A percentile compares a stretch with the other conserved stretches of the same genome.
These are phyloP conservation scores for Trachelipus rathkii DNA, from an alignment of 1,140 invertebrate genomes.

Conservation along the genomic window DNA sequence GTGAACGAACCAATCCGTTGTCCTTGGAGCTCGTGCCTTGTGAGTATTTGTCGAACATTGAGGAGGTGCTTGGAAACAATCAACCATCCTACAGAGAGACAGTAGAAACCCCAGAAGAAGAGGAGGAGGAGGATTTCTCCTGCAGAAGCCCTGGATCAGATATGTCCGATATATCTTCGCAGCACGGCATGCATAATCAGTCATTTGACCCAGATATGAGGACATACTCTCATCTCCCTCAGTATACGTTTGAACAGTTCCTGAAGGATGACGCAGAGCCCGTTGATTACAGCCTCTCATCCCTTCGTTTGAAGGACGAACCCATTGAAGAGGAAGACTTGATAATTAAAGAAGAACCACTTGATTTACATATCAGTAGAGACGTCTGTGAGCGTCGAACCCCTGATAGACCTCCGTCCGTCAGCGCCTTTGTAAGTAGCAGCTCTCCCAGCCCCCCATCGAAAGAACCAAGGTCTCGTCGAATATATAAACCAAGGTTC, in stretches of 20 bases:
- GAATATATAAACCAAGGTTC: slow-evolving; percentile 44
- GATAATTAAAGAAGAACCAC: slow-evolving; percentile 35
- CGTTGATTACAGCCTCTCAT: slow-evolving; percentile 40
- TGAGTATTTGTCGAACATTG: slow-evolving; percentile 24
- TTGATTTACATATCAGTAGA: slow-evolving; percentile 36
- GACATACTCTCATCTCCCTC: slow-evolving; percentile 16
- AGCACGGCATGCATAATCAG: background rate
- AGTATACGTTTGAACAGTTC: slow-evolving; percentile 24
- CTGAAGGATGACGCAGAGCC: slow-evolving; percentile 34
- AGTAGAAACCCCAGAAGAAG: slow-evolving; percentile 35
- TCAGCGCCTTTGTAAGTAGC: slow-evolving; percentile 3
- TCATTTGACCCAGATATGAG: background rate
- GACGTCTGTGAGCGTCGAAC: slow-evolving; percentile 26
- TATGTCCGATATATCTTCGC: slow-evolving; percentile 33
- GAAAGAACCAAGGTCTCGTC: slow-evolving; percentile 33
- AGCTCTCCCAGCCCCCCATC: slow-evolving; percentile 35
- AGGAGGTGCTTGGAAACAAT: slow-evolving; percentile 32
- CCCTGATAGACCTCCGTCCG: slow-evolving; percentile 19
- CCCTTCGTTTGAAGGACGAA: slow-evolving; percentile 41
- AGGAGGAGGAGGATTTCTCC: slow-evolving; percentile 29
- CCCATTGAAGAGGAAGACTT: slow-evolving; percentile 31
- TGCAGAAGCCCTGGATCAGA: slow-evolving; percentile 41
- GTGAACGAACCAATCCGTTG: slow-evolving; percentile 32
- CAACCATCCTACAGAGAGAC: slow-evolving; percentile 31
- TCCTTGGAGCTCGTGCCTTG: slow-evolving; percentile 29